phyloP scores from a whole-genome alignment of 2,797 vertebrate species.

The Sebastes dallii region DNA sequence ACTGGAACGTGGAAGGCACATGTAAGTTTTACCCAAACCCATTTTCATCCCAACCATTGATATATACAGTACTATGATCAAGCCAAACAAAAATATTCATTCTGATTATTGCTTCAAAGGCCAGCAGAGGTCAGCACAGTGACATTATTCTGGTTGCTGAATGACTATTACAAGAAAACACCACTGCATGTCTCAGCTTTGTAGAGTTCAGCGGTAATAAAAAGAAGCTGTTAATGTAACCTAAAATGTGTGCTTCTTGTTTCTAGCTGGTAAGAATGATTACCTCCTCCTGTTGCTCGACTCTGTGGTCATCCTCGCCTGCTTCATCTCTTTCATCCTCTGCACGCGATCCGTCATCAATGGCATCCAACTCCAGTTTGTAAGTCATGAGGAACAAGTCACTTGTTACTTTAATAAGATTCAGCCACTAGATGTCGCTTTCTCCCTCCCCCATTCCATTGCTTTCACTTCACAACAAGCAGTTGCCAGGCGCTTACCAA shows the following conservation, averaged over 20 bases:
- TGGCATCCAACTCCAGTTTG: conserved; percentile 90
- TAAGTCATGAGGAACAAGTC: conserved; percentile 66
- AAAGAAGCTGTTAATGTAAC: neutral
- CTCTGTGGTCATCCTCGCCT: conserved; percentile 87
- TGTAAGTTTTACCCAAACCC: conserved; percentile 80
- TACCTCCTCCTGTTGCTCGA: conserved; percentile 90
- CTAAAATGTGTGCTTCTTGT: conserved; percentile 4
- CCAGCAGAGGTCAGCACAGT: conserved; percentile 21
- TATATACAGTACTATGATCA: neutral
- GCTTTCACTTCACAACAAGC: no score
- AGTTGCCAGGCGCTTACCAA: no score
- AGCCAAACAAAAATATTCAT: neutral
- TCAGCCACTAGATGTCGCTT: no score
- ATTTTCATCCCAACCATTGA: neutral
- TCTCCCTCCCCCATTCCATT: no score
- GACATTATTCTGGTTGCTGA: neutral
- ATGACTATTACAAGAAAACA: neutral
- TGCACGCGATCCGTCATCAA: conserved; percentile 88
- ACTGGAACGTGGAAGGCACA: conserved; percentile 89
- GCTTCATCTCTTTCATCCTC: conserved; percentile 87
- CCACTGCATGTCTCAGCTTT: neutral
- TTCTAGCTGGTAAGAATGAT: conserved; percentile 87
- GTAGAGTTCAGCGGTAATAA: neutral
- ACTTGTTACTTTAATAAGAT: neutral
- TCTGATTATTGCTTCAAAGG: neutral